Evolutionary conservation across 1,140 invertebrate species (phyloP).

Genomic region (Nylanderia fulva): DNA sequence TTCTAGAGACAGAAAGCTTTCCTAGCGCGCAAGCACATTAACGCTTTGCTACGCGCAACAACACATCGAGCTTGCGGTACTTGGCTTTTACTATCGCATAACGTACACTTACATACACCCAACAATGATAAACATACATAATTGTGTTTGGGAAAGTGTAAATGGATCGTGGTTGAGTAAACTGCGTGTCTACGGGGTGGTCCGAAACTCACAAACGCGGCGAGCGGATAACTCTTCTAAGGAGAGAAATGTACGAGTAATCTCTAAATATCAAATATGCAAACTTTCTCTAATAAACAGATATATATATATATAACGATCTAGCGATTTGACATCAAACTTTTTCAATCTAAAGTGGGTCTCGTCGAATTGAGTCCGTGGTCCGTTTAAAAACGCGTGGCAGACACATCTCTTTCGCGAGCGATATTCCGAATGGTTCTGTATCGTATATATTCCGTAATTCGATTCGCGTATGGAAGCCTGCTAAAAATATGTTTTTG

Average conservation of each 20-base stretch:
- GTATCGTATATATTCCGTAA: background rate
- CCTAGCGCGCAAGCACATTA: slow-evolving; percentile 73
- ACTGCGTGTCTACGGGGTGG: slow-evolving; percentile 48
- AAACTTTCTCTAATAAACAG: slow-evolving; percentile 22
- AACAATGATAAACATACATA: slow-evolving; percentile 70
- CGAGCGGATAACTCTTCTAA: background rate
- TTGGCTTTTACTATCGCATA: slow-evolving; percentile 68
- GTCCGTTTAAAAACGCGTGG: background rate
- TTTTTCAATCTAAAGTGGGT: background rate
- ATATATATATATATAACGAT: too few relatives aligned
- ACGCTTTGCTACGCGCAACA: slow-evolving; percentile 72
- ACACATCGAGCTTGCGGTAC: slow-evolving; percentile 70
- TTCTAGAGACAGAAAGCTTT: slow-evolving; percentile 74
- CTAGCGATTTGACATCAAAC: background rate
- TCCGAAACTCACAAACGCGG: slow-evolving; percentile 47
- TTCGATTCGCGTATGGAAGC: background rate
- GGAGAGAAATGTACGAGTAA: background rate
- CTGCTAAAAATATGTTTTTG: background rate
- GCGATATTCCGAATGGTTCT: slow-evolving; percentile 1
- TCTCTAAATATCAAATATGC: background rate
- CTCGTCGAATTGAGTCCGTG: background rate
- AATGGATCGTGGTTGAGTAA: slow-evolving; percentile 47
- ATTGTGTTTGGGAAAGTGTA: slow-evolving; percentile 57
- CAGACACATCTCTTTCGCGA: background rate
- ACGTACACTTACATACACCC: slow-evolving; percentile 70